These are phyloP conservation scores for Aphelocoma coerulescens DNA, from an alignment of 2,113 vertebrate species.

Conservation along the genomic window DNA sequence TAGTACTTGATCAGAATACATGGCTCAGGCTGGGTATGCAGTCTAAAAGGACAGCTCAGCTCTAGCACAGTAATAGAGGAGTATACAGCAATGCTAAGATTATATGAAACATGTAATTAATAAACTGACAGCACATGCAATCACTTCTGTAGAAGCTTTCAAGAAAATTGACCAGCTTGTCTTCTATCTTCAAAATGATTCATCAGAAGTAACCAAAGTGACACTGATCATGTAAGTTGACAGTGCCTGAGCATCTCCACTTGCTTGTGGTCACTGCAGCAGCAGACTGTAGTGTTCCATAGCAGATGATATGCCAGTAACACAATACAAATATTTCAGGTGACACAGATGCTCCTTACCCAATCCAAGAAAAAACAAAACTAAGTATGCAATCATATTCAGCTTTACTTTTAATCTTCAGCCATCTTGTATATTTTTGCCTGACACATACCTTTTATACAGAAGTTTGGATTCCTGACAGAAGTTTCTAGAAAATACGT, in stretches of 20 bases:
- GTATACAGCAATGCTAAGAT: not conserved
- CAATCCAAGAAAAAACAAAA: not conserved
- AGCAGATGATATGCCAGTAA: not conserved
- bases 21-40: not conserved
- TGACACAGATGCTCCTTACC: not conserved
- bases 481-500: constrained; percentile 26
- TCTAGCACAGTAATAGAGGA: not conserved
- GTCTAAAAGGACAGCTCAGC: not conserved
- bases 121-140: not conserved
- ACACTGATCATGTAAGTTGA: not conserved
- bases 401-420: not conserved
- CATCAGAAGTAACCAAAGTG: not conserved
- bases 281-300: not conserved
- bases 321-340: not conserved
- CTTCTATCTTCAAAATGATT: not conserved
- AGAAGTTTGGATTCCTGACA: not conserved
- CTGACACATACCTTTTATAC: not conserved
- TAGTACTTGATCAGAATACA: not conserved
- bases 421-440: not conserved
- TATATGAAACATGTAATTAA: not conserved
- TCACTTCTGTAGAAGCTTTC: not conserved
- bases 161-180: not conserved
- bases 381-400: not conserved
- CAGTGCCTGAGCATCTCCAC: not conserved
- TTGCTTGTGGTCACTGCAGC: not conserved